Percentiles rank a stretch among this genome's conserved stretches.
These are phyloP conservation scores for Octodon degus DNA, from an alignment of 2,113 vertebrate species.

Conservation along the genomic window DNA sequence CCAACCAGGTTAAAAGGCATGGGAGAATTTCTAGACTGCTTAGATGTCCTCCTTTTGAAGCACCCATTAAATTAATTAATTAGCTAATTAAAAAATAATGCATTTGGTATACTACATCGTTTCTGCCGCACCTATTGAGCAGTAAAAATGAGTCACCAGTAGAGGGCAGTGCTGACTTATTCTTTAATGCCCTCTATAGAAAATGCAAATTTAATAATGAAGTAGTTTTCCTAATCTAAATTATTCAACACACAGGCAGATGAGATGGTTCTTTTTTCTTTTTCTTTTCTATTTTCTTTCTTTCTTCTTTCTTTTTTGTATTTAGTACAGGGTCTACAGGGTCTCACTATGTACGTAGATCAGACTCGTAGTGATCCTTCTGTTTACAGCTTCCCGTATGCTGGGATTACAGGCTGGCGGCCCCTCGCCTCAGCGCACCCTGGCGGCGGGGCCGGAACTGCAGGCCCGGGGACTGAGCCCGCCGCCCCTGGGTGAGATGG, in stretches of 20 bases:
- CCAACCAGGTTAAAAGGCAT: not conserved
- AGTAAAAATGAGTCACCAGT: constrained; percentile 49
- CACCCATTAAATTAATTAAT: constrained; percentile 18
- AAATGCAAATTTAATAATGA: not conserved
- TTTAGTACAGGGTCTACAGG: too few relatives aligned
- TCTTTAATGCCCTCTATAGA: not conserved
- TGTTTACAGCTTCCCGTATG: too few relatives aligned
- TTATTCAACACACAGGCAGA: not conserved
- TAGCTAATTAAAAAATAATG: constrained; percentile 10
- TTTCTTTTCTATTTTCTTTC: too few relatives aligned
- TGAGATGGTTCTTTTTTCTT: not conserved
- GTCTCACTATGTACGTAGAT: too few relatives aligned
- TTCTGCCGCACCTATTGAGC: not conserved
- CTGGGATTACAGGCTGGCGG: too few relatives aligned
- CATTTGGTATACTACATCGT: not conserved
- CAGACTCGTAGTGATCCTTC: too few relatives aligned
- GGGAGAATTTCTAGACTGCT: not conserved
- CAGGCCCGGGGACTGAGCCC: too few relatives aligned
- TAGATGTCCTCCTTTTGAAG: not conserved
- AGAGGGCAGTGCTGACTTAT: constrained; percentile 74
- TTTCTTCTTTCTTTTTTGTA: not conserved
- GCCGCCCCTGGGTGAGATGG: not conserved
- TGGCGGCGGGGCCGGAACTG: too few relatives aligned
- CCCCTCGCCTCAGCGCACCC: too few relatives aligned
- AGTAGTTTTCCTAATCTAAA: not conserved